Conservation (phyloP, 2,888 invertebrate genomes). For the Pocota personata region DNA sequence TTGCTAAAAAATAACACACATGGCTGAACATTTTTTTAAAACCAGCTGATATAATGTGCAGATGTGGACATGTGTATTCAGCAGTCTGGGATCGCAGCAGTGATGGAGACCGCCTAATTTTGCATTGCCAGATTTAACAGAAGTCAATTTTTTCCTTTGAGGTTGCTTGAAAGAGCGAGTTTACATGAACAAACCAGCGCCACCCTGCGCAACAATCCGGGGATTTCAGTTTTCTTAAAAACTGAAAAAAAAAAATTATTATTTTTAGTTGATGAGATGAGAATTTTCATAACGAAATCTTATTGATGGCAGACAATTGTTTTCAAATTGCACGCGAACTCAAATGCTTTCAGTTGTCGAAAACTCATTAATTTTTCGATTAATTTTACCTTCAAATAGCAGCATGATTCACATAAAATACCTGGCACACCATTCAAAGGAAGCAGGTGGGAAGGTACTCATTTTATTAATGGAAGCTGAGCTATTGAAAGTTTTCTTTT, state of each 20-base stretch:
- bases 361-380: conserved; percentile 46
- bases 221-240: background rate
- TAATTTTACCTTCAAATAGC: background rate
- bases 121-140: too few species aligned
- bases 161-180: too few species aligned
- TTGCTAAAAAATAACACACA: too few species aligned
- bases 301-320: background rate
- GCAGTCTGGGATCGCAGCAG: too few species aligned
- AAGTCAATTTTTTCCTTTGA: too few species aligned
- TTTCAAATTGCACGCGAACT: background rate
- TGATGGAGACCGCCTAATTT: too few species aligned
- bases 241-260: background rate
- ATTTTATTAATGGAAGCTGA: background rate
- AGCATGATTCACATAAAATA: background rate
- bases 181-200: too few species aligned
- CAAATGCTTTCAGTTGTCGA: background rate
- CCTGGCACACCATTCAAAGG: background rate
- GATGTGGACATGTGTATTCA: too few species aligned
- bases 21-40: too few species aligned
- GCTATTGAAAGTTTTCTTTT: background rate
- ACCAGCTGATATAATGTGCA: too few species aligned
- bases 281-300: background rate
- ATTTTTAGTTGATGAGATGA: background rate
- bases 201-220: too few species aligned
- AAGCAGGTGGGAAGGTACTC: background rate